Percentiles rank a stretch among this genome's conserved stretches.
Conservation (phyloP, 2,113 vertebrate species). For the Upupa epops region DNA sequence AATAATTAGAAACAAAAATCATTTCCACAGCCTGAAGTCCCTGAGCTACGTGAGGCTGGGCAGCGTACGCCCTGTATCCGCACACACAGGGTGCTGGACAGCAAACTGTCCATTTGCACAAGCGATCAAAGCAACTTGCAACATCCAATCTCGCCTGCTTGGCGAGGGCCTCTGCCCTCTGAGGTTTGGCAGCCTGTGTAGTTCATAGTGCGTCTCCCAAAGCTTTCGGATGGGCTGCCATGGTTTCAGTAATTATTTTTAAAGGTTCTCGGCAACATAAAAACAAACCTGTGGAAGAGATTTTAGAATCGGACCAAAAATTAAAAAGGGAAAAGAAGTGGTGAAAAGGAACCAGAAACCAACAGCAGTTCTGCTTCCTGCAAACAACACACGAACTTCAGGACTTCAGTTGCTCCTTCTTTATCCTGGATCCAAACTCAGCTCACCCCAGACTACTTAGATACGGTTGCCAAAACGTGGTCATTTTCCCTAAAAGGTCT, state of each 20-base stretch:
- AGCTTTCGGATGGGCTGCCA: slow-evolving; percentile 37
- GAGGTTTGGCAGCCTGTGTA: neutral
- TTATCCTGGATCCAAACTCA: neutral
- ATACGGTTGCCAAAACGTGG: neutral
- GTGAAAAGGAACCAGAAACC: neutral
- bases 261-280: neutral
- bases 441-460: neutral
- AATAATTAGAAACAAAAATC: neutral
- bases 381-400: neutral
- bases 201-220: neutral
- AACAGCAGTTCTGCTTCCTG: neutral
- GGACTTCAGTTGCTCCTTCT: neutral
- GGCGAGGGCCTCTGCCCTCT: slow-evolving; percentile 9
- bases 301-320: slow-evolving; percentile 11
- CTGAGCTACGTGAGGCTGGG: neutral
- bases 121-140: neutral
- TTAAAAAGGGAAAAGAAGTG: neutral
- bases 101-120: neutral
- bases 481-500: neutral
- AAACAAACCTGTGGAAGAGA: neutral
- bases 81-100: neutral
- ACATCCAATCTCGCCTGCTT: neutral
- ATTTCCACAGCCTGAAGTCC: neutral
- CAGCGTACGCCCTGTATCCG: rapidly evolving
- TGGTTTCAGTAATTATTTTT: slow-evolving; percentile 38